phyloP scores from a whole-genome alignment of 2,797 vertebrate species.

The Catharus ustulatus region DNA sequence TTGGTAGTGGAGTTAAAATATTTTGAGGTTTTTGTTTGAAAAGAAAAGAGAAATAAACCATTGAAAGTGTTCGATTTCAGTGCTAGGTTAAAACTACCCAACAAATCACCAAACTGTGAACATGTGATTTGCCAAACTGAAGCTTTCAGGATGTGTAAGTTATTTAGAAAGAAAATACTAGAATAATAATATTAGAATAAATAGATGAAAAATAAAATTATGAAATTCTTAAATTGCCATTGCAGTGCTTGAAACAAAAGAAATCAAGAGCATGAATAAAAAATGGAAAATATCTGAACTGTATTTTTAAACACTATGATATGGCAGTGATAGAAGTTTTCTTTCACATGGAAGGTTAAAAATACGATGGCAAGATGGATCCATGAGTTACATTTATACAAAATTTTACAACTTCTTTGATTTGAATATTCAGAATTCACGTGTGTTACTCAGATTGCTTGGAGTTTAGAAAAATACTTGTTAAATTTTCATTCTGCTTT shows the following conservation, averaged over 20 bases:
- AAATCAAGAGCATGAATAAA: neutral
- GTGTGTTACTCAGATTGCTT: neutral
- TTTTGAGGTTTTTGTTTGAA: neutral
- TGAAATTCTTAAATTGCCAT: neutral
- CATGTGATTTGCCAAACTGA: neutral
- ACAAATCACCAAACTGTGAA: neutral
- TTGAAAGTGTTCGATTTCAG: neutral
- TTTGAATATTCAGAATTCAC: neutral
- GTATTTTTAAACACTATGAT: neutral
- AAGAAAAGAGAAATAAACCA: neutral
- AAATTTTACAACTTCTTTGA: neutral
- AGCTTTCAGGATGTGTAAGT: neutral
- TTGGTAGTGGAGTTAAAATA: neutral
- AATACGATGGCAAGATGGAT: neutral
- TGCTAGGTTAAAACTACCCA: neutral
- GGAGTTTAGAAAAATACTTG: neutral
- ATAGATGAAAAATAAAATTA: neutral
- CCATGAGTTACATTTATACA: neutral
- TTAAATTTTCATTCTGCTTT: neutral
- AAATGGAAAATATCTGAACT: neutral
- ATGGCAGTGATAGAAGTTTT: neutral
- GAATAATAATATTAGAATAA: neutral
- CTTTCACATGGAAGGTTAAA: neutral
- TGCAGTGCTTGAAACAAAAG: neutral
- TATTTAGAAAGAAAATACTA: neutral